Conservation (phyloP, 1,140 invertebrate genomes). For the Helicorthomorpha holstii region DNA sequence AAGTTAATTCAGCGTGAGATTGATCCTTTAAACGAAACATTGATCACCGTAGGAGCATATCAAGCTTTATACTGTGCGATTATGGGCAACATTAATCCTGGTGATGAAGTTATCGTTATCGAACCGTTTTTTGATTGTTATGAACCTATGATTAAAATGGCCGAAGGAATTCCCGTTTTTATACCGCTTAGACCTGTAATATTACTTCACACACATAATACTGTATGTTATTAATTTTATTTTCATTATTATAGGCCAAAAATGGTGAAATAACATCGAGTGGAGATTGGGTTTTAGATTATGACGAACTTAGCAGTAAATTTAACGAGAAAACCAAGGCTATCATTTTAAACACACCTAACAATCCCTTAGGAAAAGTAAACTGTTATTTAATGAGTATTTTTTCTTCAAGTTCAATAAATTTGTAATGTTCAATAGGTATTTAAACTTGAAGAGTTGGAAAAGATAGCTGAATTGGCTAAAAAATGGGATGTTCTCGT, state of each 20-base stretch:
- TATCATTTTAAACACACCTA: constrained; percentile 88
- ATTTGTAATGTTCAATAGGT: constrained; percentile 19
- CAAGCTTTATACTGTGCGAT: constrained; percentile 71
- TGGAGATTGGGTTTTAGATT: constrained; percentile 77
- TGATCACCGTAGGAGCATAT: constrained; percentile 83
- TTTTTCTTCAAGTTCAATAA: constrained; percentile 18
- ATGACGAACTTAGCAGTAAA: constrained; percentile 55
- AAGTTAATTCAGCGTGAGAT: constrained; percentile 52
- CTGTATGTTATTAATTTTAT: too few relatives aligned
- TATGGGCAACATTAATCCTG: constrained; percentile 55
- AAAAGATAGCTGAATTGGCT: constrained; percentile 67
- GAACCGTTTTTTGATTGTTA: constrained; percentile 99
- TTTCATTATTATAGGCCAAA: not conserved
- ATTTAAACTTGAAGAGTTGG: constrained; percentile 32
- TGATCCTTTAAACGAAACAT: constrained; percentile 63
- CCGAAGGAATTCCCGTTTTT: constrained; percentile 70
- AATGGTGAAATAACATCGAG: constrained; percentile 34
- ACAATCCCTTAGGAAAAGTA: constrained; percentile 91
- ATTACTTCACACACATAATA: not conserved
- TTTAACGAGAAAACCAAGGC: constrained; percentile 86
- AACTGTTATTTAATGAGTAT: constrained; percentile 3
- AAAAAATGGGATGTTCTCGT: constrained; percentile 84
- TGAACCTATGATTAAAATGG: constrained; percentile 75
- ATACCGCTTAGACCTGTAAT: constrained; percentile 69
- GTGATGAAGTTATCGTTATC: constrained; percentile 81